These are phyloP conservation scores for Orchestia grillus DNA, from an alignment of 1,140 invertebrate genomes.

Conservation along the genomic window DNA sequence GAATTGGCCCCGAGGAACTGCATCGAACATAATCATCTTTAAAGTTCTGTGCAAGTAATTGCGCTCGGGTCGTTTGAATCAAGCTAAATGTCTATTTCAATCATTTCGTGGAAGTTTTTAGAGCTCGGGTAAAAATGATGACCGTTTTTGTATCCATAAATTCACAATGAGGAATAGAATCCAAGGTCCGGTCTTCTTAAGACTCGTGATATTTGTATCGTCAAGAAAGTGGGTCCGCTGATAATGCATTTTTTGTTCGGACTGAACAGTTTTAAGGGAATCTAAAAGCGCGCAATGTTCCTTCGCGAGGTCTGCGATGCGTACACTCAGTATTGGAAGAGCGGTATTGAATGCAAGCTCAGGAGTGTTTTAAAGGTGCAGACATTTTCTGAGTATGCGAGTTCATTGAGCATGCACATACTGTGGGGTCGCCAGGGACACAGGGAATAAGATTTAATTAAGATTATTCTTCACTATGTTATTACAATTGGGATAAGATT, in stretches of 20 bases:
- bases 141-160: not conserved
- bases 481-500: no score
- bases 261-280: not conserved
- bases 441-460: not conserved
- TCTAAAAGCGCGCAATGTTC: not conserved
- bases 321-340: no score
- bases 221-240: not conserved
- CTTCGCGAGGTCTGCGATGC: not conserved
- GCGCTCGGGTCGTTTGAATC: not conserved
- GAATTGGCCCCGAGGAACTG: not conserved
- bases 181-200: not conserved
- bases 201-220: not conserved
- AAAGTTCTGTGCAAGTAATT: not conserved
- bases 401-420: not conserved
- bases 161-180: not conserved
- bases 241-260: not conserved
- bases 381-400: not conserved
- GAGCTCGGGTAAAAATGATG: not conserved
- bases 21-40: not conserved
- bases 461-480: no score
- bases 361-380: not conserved
- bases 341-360: not conserved
- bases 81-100: not conserved
- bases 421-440: not conserved
- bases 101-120: no score